Evolutionary conservation across 2,888 invertebrate genomes (phyloP).

Genomic region (Acanthacorydalis orientalis): DNA sequence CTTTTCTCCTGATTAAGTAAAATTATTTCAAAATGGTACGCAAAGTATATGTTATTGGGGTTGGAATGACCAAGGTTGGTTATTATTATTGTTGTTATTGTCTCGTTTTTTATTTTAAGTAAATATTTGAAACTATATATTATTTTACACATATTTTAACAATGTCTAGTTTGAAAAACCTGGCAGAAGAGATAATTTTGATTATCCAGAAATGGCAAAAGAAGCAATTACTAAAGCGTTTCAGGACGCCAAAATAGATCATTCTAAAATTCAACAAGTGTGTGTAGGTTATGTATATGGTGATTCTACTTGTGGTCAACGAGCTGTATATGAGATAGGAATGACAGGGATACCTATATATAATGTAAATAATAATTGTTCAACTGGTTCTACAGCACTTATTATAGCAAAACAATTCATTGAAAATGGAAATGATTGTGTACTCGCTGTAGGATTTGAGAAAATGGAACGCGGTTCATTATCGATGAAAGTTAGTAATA

Average conservation of each 20-base stretch:
- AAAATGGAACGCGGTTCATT: constrained; percentile 95
- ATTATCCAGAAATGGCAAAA: constrained; percentile 90
- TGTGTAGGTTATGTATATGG: constrained; percentile 86
- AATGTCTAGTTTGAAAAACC: constrained; percentile 75
- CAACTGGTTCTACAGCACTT: constrained; percentile 89
- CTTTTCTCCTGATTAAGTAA: too few species aligned
- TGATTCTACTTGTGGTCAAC: constrained; percentile 91
- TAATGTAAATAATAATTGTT: constrained; percentile 98
- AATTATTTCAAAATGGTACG: constrained; percentile 18
- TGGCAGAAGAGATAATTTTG: constrained; percentile 56
- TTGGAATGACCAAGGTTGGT: constrained; percentile 87
- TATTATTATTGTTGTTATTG: background rate
- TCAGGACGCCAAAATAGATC: constrained; percentile 61
- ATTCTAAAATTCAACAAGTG: constrained; percentile 71
- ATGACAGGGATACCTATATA: constrained; percentile 94
- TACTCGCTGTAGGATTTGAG: constrained; percentile 90
- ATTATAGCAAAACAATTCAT: constrained; percentile 81
- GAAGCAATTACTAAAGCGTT: constrained; percentile 84
- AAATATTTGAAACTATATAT: background rate
- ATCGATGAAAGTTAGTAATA: constrained; percentile 38
- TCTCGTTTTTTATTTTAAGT: background rate
- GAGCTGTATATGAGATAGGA: constrained; percentile 85
- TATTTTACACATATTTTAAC: background rate
- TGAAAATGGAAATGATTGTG: constrained; percentile 79
- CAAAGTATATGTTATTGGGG: constrained; percentile 77